Evolutionary conservation across 2,797 vertebrate species (phyloP).

Genomic region (Chromobotia macracanthus): DNA sequence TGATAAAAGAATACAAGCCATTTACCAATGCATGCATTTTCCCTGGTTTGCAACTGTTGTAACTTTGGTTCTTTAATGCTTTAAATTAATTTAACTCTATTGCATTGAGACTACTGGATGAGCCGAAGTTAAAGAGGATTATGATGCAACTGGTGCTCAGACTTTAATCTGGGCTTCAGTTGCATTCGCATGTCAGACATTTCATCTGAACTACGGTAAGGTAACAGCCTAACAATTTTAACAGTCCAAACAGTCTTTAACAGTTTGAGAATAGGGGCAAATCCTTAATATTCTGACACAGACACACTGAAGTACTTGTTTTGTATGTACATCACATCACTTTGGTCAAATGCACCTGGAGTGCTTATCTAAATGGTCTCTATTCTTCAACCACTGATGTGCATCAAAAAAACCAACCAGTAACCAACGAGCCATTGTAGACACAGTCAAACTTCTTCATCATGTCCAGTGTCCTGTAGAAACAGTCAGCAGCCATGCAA

Average conservation of each 20-base stretch:
- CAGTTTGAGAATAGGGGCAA: no score
- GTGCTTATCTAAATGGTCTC: background rate
- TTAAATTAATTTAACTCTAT: background rate
- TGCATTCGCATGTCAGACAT: constrained; percentile 2
- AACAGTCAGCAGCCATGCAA: background rate
- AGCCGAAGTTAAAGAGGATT: constrained; percentile 19
- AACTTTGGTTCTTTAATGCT: constrained; percentile 13
- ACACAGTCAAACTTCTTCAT: background rate
- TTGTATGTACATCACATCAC: background rate
- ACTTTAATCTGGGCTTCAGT: background rate
- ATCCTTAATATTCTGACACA: no score
- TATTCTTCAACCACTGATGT: background rate
- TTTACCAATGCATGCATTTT: background rate
- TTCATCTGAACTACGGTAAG: background rate
- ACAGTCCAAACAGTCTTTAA: no score
- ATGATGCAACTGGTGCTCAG: background rate
- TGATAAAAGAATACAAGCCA: background rate
- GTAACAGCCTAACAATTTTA: no score
- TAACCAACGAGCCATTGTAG: background rate
- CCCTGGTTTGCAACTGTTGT: background rate
- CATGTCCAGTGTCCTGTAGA: background rate
- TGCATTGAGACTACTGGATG: background rate
- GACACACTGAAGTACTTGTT: constrained; percentile 16
- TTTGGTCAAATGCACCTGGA: constrained; percentile 26
- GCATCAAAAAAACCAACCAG: background rate